Evolutionary conservation across 1,140 invertebrate genomes (phyloP), one percentile per base, ranked within the genome.

Genomic region (Holcopasites calliopsidis): DNA sequence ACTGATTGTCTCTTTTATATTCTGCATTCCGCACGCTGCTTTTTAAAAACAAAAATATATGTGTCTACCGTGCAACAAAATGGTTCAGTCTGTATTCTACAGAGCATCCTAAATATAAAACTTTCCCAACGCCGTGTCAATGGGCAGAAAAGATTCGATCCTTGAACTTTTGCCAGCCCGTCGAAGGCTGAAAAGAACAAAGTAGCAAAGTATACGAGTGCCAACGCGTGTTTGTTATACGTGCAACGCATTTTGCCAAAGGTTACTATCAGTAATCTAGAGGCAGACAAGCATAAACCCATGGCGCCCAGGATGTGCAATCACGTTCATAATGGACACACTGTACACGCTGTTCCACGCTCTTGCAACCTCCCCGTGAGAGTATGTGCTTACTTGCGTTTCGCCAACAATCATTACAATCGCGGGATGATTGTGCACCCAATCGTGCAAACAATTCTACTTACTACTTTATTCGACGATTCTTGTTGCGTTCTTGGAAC

Each of bases 371-470:
- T n/a, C 23, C 33, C 61, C 11, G 18, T 50, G 49, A n/a, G 18
- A 50, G 44, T 23, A 40, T 64, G 44, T 47, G 16, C 44, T 47
- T 47, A n/a, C 52, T 44, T 38, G 38, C 21, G 65, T 64, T 57
- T 42, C 35, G 58, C 68, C 49, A 44, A 49, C 52, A 65, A 44
- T 81, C 44, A 38, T 62, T 68, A 81, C 61, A 62, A 68, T 82
- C 79, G 69, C 69, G 44, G 62, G 66, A 13, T 73, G 50, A 77
- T 82, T 81, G 52, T 62, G 79, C 74, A 81, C 81, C 65, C 35
- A 66, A 49, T 28, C 57, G 23, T 44, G 61, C 60, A 44, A 77
- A 13, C 35, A 49, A 28, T 71, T 81, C 58, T 71, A 81, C 74
- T 77, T 73, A 81, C 68, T 79, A 38, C 78, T 35, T 21, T 35